Base-by-base conservation (phyloP, 2,113 vertebrate species). In the Austrofundulus limnaeus region DNA sequence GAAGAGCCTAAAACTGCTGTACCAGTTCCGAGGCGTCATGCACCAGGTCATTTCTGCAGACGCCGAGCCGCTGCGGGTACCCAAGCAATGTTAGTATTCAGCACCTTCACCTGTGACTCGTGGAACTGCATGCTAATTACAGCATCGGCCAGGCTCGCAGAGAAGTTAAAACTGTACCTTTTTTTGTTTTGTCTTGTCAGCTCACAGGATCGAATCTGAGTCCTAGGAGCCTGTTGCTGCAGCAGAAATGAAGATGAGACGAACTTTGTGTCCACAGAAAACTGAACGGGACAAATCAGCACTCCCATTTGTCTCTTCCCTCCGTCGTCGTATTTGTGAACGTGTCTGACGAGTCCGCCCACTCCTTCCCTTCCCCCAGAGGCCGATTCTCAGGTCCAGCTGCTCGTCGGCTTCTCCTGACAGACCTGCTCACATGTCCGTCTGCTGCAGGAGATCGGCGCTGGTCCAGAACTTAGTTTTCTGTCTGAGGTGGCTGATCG, bases 1-100 rank as follows among this genome's bases (percentile, higher is more conserved):
- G 57, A 99, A 99, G 91, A 96, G 91, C 79, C 86, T 99, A 41
- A 98, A 98, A 67, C 91, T 99, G 76, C 94, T 98, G 9, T 99
- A 99, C 87, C 96, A 98, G 91, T 99, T 99, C 90, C 92, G 96
- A 57, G 97, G 97, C 2, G 95, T 94, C 59, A 88, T 99, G 80
- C 97, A 99, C 76, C 97, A 99, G 81, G 96, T 98, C 71, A 94
- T 96, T 90, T 92, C 92, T 0, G 92, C 91, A 8, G 96, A 99
- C 88, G 89, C 85, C 0, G 97, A 98, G 84, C 77, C 96, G 7
- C 94, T 99, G 42, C 91, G 94, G 90, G 96, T 99, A 95, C 97
- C 97, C 86, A 98, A 96, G 91, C 97, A 99, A 88, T 97, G 97
- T 98, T 38, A 97, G 97, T 94, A 46, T 50, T 53, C 11, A 23